Conservation (phyloP, 2,888 invertebrate genomes). For the Frankliniella fusca region DNA sequence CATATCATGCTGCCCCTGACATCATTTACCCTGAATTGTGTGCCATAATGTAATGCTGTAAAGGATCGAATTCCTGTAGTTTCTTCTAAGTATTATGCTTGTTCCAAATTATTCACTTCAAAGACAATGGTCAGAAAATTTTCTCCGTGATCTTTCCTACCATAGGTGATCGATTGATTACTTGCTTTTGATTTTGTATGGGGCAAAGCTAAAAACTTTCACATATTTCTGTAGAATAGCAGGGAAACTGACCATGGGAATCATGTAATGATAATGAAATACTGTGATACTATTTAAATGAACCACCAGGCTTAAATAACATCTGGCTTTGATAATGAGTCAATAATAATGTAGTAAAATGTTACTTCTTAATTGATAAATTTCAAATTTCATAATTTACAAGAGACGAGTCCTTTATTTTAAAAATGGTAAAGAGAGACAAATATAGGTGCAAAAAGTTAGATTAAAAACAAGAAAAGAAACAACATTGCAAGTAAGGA, state of each 20-base stretch:
- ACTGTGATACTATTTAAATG: constrained; percentile 21
- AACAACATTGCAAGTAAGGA: too few species aligned
- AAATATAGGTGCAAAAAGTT: not conserved
- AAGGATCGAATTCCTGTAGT: not conserved
- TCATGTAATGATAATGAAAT: not conserved
- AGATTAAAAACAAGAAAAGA: not conserved
- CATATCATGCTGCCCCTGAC: not conserved
- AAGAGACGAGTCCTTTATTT: too few species aligned
- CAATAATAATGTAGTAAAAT: not conserved
- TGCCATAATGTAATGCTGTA: not conserved
- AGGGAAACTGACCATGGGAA: not conserved
- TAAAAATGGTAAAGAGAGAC: not conserved
- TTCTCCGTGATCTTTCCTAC: not conserved
- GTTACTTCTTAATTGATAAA: not conserved
- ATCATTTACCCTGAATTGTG: not conserved
- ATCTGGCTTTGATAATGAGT: constrained; percentile 28
- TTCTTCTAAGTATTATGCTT: not conserved
- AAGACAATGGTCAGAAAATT: not conserved
- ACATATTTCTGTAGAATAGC: not conserved
- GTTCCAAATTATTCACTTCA: not conserved
- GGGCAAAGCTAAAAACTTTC: not conserved
- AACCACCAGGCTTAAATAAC: not conserved
- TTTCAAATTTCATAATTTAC: too few species aligned
- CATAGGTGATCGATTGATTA: not conserved
- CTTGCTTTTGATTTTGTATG: not conserved